Evolutionary conservation across 2,113 vertebrate species (phyloP).

Genomic region (Varanus salvator): DNA sequence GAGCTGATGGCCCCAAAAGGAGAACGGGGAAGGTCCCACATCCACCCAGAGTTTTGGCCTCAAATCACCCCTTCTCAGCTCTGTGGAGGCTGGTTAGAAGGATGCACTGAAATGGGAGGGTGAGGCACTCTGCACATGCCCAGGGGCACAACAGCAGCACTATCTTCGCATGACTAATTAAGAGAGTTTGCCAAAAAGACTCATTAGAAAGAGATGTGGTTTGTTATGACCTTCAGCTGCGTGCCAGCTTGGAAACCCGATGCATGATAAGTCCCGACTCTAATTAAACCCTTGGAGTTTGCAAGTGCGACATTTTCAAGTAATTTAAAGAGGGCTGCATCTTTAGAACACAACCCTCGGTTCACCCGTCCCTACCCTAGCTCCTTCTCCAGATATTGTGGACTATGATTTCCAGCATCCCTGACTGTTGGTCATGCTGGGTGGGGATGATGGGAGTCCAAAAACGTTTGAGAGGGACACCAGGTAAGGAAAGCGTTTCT

Average conservation of each 20-base stretch:
- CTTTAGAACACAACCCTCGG: neutral
- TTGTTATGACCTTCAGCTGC: neutral
- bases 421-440: too few relatives aligned
- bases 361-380: too few relatives aligned
- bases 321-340: neutral
- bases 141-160: neutral
- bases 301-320: neutral
- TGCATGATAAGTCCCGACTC: neutral
- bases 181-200: neutral
- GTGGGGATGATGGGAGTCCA: too few relatives aligned
- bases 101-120: neutral
- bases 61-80: neutral
- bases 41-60: neutral
- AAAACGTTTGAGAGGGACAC: too few relatives aligned
- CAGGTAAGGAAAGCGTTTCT: too few relatives aligned
- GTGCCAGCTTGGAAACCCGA: neutral
- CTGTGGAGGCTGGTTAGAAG: neutral
- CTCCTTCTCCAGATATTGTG: too few relatives aligned
- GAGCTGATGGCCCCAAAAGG: neutral
- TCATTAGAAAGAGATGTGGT: neutral
- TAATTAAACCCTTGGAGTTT: neutral
- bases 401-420: too few relatives aligned
- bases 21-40: neutral
- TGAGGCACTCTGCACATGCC: conserved; percentile 7
- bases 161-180: neutral